Conservation (phyloP, 2,888 invertebrate species). For the Synanthedon myopaeformis region DNA sequence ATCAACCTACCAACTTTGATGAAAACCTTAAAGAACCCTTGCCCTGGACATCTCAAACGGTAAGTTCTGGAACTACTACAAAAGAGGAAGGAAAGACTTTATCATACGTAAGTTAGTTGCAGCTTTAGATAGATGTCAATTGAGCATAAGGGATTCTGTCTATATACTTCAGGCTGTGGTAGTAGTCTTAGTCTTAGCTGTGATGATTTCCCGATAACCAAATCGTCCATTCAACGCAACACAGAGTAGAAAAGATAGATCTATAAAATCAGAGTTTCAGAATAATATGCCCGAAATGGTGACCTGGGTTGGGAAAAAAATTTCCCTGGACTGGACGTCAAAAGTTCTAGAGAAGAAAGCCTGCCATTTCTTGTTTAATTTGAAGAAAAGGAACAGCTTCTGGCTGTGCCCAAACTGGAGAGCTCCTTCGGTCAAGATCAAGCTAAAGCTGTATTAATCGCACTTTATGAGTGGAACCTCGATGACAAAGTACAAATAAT, state of each 20-base stretch:
- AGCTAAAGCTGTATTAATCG: constrained; percentile 7
- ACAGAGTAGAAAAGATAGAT: constrained; percentile 11
- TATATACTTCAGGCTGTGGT: too few relatives aligned
- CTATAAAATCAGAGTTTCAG: constrained; percentile 24
- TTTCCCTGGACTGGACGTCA: constrained; percentile 17
- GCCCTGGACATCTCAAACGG: too few relatives aligned
- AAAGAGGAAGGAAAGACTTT: too few relatives aligned
- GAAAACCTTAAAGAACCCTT: too few relatives aligned
- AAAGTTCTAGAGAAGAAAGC: constrained; percentile 17
- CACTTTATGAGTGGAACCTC: constrained; percentile 10
- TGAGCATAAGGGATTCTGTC: too few relatives aligned
- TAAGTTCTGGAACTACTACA: too few relatives aligned
- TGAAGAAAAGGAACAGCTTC: constrained; percentile 10
- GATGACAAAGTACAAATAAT: constrained; percentile 8
- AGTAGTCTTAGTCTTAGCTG: too few relatives aligned
- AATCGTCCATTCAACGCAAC: constrained; percentile 15
- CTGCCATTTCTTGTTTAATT: constrained; percentile 27
- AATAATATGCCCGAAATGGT: constrained; percentile 20
- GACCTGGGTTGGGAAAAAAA: constrained; percentile 25
- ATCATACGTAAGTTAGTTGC: too few relatives aligned
- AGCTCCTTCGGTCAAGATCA: constrained; percentile 7
- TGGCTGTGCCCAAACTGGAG: constrained; percentile 9
- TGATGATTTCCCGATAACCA: constrained; percentile 16
- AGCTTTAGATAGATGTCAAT: too few relatives aligned
- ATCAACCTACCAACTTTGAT: too few relatives aligned